Evolutionary conservation across 2,888 invertebrate genomes (phyloP).

Genomic region (Ypsolopha scabrella): DNA sequence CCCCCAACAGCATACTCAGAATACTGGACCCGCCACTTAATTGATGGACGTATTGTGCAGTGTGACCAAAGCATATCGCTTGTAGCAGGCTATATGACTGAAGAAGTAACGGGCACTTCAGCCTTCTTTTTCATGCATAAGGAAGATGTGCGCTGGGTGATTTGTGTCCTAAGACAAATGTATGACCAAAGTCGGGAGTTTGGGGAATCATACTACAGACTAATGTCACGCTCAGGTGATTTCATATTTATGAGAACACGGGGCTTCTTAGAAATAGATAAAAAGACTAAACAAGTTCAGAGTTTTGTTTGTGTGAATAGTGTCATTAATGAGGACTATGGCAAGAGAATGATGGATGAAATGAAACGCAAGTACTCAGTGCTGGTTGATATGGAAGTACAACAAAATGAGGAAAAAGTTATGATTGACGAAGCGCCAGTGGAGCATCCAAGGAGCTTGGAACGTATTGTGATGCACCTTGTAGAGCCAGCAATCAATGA

Average conservation of each 20-base stretch:
- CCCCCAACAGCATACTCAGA: conserved; percentile 80
- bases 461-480: conserved; percentile 79
- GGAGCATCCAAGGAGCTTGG: conserved; percentile 78
- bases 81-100: conserved; percentile 89
- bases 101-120: conserved; percentile 88
- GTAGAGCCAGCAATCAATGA: conserved; percentile 47
- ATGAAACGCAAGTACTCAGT: conserved; percentile 87
- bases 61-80: conserved; percentile 92
- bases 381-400: conserved; percentile 67
- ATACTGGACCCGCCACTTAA: conserved; percentile 89
- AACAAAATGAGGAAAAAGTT: conserved; percentile 25
- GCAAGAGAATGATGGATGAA: conserved; percentile 76
- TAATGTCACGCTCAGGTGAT: conserved; percentile 84
- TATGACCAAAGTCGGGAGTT: conserved; percentile 86
- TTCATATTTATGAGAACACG: conserved; percentile 87
- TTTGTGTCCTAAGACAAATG: conserved; percentile 90
- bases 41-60: conserved; percentile 90
- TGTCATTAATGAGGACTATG: conserved; percentile 81
- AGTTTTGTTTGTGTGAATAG: conserved; percentile 91
- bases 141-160: conserved; percentile 90
- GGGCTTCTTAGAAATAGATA: conserved; percentile 87
- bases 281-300: conserved; percentile 79
- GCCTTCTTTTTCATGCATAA: conserved; percentile 92
- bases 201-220: conserved; percentile 88
- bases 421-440: conserved; percentile 58